Percentiles rank a stretch among this genome's conserved stretches.
These are phyloP conservation scores for Cremastobaeus sp. DNA, from an alignment of 2,888 invertebrate genomes.

Conservation along the genomic window DNA sequence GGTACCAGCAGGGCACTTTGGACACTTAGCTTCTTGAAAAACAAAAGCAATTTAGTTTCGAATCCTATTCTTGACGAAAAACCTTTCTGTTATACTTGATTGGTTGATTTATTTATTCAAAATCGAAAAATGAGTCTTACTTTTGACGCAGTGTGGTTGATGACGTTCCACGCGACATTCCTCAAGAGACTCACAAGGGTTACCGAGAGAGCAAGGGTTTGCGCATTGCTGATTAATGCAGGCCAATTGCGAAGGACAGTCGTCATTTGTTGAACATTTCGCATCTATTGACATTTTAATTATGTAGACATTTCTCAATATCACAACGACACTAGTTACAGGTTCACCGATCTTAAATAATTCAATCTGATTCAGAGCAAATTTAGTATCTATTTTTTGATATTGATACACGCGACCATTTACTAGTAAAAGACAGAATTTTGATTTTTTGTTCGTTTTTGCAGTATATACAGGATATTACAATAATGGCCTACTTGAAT, in stretches of 20 bases:
- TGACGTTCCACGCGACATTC: constrained; percentile 91
- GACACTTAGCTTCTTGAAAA: too few relatives aligned
- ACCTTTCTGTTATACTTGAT: background rate
- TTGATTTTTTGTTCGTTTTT: background rate
- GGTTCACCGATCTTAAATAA: background rate
- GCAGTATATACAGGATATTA: constrained; percentile 58
- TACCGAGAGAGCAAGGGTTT: constrained; percentile 87
- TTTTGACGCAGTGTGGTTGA: constrained; percentile 90
- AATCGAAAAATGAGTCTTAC: constrained; percentile 77
- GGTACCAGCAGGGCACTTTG: too few relatives aligned
- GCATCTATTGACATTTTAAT: constrained; percentile 81
- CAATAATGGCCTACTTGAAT: constrained; percentile 52
- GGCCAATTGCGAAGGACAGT: constrained; percentile 87
- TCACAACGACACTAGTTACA: too few relatives aligned
- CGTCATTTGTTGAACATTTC: constrained; percentile 87
- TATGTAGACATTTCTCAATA: constrained; percentile 45
- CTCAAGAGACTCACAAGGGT: constrained; percentile 87
- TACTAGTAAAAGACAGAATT: background rate
- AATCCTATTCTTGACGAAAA: too few relatives aligned
- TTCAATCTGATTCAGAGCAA: background rate
- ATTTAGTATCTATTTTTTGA: background rate
- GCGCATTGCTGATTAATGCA: constrained; percentile 89
- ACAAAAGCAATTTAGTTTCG: too few relatives aligned
- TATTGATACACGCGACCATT: background rate
- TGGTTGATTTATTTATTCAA: constrained; percentile 1